phyloP scores from a whole-genome alignment of 2,888 invertebrate species.

The Conops quadrifasciatus region DNA sequence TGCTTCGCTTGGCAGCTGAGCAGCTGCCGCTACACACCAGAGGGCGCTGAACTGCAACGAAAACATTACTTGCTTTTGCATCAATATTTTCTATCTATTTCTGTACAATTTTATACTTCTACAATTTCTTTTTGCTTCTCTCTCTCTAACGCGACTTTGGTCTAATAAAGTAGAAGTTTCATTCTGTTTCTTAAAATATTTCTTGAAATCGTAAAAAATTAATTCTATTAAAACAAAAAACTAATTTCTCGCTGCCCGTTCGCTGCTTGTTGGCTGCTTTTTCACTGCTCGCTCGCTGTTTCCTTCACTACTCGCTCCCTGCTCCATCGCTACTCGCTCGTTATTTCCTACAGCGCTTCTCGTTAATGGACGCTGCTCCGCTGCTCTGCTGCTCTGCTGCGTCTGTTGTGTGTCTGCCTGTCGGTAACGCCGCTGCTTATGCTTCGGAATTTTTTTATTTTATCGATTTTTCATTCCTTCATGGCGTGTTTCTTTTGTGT shows the following conservation, averaged over 20 bases:
- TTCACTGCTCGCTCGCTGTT: not conserved
- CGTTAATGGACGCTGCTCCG: not conserved
- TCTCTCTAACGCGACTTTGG: not conserved
- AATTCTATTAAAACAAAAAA: too few relatives aligned
- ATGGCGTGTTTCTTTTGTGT: not conserved
- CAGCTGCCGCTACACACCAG: constrained; percentile 29
- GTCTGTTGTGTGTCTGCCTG: not conserved
- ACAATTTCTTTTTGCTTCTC: constrained; percentile 17
- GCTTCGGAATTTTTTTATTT: constrained; percentile 24
- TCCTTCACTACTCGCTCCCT: not conserved
- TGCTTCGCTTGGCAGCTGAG: not conserved
- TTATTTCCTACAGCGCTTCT: not conserved
- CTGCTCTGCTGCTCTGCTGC: too few relatives aligned
- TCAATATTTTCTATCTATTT: constrained; percentile 6
- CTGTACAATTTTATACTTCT: constrained; percentile 24
- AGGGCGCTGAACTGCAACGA: constrained; percentile 44
- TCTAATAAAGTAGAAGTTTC: too few relatives aligned
- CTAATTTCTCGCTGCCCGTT: not conserved
- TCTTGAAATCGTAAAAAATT: too few relatives aligned
- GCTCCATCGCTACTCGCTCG: not conserved
- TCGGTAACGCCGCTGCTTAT: not conserved
- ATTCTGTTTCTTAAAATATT: too few relatives aligned
- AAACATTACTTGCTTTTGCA: constrained; percentile 17
- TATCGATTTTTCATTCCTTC: constrained; percentile 30
- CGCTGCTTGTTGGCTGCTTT: not conserved